Evolutionary conservation across 2,113 vertebrate genomes (phyloP), one percentile per base, ranked within the genome.

Genomic region (Tyto alba): DNA sequence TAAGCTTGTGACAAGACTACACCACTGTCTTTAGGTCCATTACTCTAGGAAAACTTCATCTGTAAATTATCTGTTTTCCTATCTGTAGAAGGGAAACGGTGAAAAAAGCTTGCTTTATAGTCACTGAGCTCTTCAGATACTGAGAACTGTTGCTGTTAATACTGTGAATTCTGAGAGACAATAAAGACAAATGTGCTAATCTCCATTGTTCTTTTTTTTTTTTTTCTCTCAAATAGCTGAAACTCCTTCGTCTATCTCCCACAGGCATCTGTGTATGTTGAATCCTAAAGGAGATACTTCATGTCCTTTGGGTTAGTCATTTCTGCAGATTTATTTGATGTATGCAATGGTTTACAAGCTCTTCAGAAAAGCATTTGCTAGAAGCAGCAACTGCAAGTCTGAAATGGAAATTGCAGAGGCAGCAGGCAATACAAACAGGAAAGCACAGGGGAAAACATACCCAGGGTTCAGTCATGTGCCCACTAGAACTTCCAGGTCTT

Each of bases 261-360:
- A 81, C 16, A 73, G 50, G 69, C 56, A 62, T 53, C 27, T 71
- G 19, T 36, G 36, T 71, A 85, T 48, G 20, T 60, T 69, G 57
- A 82, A 22, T 88, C 45, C 73, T 68, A 89, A 86, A 87, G 60
- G 25, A 92, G 7, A 20, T 84, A 63, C 30, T 90, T 94, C n/a
- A 32, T 52, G 55, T 56, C 60, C 30, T 92, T 90, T 87, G 27
- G 11, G 40, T 71, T 81, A 92, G 60, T 94, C 0, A 89, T 90
- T 96, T 96, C 73, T 92, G 48, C 27, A 87, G 68, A 85, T 90
- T 92, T 89, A 93, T 93, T 93, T 89, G 88, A 82, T 85, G 50
- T 38, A 48, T 0, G 0, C 27, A 76, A 18, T 72, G 80, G 90
- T 88, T 88, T 95, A 90, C 83, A 94, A 78, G 68, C 53, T 94